Base-by-base conservation (phyloP, 1,140 invertebrate genomes). In the Stegodyphus mimosarum region DNA sequence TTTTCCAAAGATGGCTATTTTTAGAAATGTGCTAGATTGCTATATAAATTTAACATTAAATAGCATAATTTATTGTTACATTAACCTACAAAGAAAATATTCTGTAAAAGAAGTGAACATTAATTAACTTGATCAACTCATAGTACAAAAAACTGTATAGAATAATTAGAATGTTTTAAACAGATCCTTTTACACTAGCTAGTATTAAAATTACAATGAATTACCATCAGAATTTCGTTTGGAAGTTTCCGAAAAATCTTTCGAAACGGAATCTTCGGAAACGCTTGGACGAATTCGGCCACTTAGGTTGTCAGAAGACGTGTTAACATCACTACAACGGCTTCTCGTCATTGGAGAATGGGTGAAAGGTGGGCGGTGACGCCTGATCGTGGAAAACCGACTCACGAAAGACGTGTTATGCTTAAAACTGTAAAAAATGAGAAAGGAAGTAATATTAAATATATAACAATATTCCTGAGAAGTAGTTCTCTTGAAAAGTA, bases 401-500 rank as follows among this genome's bases (percentile, higher is more conserved):
- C 95, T 95, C 89, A 96, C 95, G 91, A 96, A 96, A 63, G 95
- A 96, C 88, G 95, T 94, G 91, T 96, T 96, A 92, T 96, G 95
- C 92, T 96, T 96, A 92, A 96, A 96, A 90, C 95, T 96, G 60
- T 10, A 80, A n/a, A 60, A 67, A 2, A 13, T 15, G 3, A 33
- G 10, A 64, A 64, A 10, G 17, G 48, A 52, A 51, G 49, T 15
- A 60, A 60, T 60, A 5, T 60, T 60, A 60, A 60, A 60, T 60
- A 33, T 33, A 33, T 33, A 33, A 33, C 33, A 33, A 33, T 33
- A 33, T 33, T 3, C 33, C 1, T 33, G 3, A 1, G 3, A 33
- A 33, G 33, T 3, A 33, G 33, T 33, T 1, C 3, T 33, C 1
- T 33, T 33, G 33, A 33, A 33, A 33, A 33, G 33, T 33, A 33